Conservation (phyloP, 2,888 invertebrate genomes). For the Cephus spinipes region DNA sequence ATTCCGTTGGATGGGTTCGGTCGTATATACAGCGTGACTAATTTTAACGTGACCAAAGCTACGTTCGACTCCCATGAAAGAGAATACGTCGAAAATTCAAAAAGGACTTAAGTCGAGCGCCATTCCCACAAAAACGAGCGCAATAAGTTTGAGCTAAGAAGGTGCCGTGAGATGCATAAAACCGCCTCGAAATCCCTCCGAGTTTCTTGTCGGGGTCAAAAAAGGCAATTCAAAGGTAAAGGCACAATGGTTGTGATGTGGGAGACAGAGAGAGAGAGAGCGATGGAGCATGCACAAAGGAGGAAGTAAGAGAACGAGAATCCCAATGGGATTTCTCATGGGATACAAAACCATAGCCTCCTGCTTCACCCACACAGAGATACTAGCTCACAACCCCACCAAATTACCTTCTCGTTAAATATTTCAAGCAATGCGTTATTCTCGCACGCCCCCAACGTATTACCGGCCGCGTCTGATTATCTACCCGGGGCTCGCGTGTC, state of each 20-base stretch:
- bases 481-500: constrained; percentile 39
- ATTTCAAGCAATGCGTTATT: constrained; percentile 57
- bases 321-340: constrained; percentile 22
- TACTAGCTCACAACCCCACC: constrained; percentile 27
- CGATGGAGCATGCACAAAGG: not conserved
- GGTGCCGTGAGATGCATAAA: constrained; percentile 11
- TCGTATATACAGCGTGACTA: not conserved
- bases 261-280: not conserved
- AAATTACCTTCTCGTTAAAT: constrained; percentile 60
- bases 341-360: constrained; percentile 11
- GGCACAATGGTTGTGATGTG: not conserved
- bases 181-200: constrained; percentile 7
- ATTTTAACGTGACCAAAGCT: not conserved
- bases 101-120: not conserved
- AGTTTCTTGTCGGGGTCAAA: not conserved
- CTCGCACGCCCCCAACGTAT: constrained; percentile 57
- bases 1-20: not conserved
- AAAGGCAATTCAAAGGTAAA: constrained; percentile 2
- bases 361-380: constrained; percentile 11
- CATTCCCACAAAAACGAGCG: not conserved
- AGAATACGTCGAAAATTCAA: not conserved
- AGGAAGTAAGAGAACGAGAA: not conserved
- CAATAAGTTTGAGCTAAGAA: constrained; percentile 2
- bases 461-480: constrained; percentile 56
- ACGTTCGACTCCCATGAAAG: not conserved